These are phyloP conservation scores for Urechis unicinctus DNA, from an alignment of 2,888 invertebrate genomes.

Conservation along the genomic window DNA sequence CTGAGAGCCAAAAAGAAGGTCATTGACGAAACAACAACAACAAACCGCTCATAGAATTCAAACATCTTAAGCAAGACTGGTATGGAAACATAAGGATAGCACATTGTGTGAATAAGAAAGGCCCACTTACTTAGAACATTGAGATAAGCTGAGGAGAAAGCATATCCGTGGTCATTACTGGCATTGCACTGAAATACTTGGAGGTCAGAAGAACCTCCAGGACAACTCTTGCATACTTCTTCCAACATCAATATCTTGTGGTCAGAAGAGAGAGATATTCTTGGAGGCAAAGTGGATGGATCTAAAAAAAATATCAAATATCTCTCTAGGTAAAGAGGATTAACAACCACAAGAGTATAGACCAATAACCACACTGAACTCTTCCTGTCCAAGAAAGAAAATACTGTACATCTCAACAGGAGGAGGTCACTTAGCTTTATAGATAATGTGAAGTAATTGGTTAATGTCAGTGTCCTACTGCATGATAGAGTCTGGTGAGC, in stretches of 20 bases:
- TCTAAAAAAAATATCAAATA: no score
- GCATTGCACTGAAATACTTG: constrained; percentile 20
- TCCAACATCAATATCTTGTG: constrained; percentile 8
- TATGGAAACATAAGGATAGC: no score
- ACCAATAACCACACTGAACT: no score
- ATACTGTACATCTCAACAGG: no score
- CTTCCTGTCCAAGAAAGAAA: no score
- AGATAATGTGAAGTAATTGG: no score
- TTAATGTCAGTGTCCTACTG: no score
- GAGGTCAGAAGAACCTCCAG: constrained; percentile 8
- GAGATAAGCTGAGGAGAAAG: constrained; percentile 15
- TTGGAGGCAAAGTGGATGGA: not conserved
- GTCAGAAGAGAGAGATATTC: constrained; percentile 2
- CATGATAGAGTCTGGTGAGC: no score
- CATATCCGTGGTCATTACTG: constrained; percentile 17
- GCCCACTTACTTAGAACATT: constrained; percentile 18
- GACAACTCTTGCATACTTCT: constrained; percentile 15
- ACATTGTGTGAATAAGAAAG: not conserved
- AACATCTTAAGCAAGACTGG: not conserved
- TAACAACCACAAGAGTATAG: no score
- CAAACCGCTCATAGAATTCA: not conserved
- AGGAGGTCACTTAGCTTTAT: no score
- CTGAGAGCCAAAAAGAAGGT: constrained; percentile 6
- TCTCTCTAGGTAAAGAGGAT: no score
- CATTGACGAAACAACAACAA: no score